Evolutionary conservation across 2,888 invertebrate species (phyloP).

Genomic region (Troides helena): DNA sequence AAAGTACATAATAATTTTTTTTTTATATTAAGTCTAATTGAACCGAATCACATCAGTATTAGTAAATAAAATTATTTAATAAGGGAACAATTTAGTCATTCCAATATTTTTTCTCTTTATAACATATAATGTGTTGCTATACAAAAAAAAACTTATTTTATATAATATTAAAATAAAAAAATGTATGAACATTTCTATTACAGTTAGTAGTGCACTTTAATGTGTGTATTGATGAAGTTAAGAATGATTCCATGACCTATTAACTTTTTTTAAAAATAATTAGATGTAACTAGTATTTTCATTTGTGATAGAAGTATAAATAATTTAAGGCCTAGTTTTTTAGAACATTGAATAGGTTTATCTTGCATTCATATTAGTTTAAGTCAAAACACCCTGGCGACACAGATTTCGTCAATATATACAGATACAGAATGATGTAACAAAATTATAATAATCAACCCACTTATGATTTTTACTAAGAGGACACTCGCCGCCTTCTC

Average conservation of each 20-base stretch:
- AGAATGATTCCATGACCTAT: constrained; percentile 10
- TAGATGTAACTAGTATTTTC: constrained; percentile 4
- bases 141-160: no score
- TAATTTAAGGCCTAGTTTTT: constrained; percentile 21
- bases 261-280: not conserved
- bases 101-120: not conserved
- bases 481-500: no score
- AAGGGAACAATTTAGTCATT: constrained; percentile 8
- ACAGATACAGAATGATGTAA: no score
- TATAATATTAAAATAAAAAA: no score
- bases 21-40: no score
- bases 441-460: no score
- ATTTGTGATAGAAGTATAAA: constrained; percentile 15
- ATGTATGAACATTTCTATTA: not conserved
- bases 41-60: not conserved
- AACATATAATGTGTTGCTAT: not conserved
- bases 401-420: no score
- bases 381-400: no score
- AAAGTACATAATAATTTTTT: not conserved
- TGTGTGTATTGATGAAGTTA: not conserved
- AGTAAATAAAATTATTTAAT: not conserved
- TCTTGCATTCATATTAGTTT: not conserved
- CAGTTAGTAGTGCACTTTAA: not conserved
- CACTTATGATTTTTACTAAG: no score
- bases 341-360: not conserved